Base-by-base conservation (phyloP, 1,140 invertebrate genomes). In the Acromyrmex charruanus region DNA sequence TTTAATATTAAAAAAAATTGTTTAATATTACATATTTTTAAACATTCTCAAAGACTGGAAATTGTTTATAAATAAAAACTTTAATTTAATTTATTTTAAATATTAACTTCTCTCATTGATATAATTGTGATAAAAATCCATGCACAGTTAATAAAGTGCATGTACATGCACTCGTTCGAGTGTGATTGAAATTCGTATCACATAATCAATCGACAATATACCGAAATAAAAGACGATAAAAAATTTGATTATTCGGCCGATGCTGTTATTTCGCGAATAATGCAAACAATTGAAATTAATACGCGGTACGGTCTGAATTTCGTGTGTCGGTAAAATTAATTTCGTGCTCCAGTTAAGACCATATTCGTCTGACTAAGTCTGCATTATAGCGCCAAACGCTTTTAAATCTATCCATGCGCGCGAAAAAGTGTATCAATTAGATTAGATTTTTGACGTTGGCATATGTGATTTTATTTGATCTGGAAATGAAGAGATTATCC, bases 241-340 rank as follows among this genome's bases (percentile, higher is more conserved):
- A 84, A 63, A 82, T 61, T 71, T 31, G 4, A 58, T 84, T 61
- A 74, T 51, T 31, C 28, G 28, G 18, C 18, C 18, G 16, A 10
- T n/a, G 2, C 16, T 16, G 6, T 81, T 58, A 71, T 84, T 84
- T 75, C n/a, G 53, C 39, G n/a, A 3, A 55, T 82, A 75, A 82
- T 51, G 72, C 18, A 4, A 6, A 12, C 49, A 49, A 61, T 84
- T 55, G 5, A 84, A 75, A 84, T 74, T 75, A 74, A 84, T 84
- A 31, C 10, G 35, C 25, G 2, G 18, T 6, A 12, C 12, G 0
- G 25, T 9, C 16, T 66, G 55, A 61, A 61, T 75, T 75, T 51
- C n/a, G 28, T 58, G 39, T 31, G 2, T 61, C 21, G 16, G 14
- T 35, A 14, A 75, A 84, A 84, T 74, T 74, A 84, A 84, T 84